Evolutionary conservation across 1,140 invertebrate species (phyloP).

Genomic region (Rhyacophila brunnea): DNA sequence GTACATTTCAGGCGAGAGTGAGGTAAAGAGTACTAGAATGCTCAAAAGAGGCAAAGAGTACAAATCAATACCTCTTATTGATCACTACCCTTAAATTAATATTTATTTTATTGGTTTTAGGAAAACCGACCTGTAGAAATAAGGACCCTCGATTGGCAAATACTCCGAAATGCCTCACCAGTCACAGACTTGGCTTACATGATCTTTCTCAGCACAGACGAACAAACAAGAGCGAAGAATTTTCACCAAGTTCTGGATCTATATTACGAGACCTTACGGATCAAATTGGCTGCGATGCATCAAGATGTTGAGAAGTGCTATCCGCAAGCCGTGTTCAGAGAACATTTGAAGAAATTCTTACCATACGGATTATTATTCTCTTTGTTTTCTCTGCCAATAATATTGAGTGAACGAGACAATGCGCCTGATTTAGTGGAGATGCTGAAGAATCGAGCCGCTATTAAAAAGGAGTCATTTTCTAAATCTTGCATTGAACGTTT

Average conservation of each 20-base stretch:
- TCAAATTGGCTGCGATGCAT: slow-evolving; percentile 43
- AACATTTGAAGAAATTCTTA: slow-evolving; percentile 40
- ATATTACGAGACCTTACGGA: slow-evolving; percentile 55
- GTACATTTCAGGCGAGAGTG: too few species aligned
- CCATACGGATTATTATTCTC: slow-evolving; percentile 41
- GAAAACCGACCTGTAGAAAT: slow-evolving; percentile 40
- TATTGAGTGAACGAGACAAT: slow-evolving; percentile 38
- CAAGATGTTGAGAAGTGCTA: slow-evolving; percentile 47
- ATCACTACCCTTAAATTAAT: too few species aligned
- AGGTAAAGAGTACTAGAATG: too few species aligned
- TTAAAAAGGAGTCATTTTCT: not conserved
- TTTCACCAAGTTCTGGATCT: slow-evolving; percentile 51
- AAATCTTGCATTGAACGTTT: not conserved
- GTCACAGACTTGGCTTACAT: slow-evolving; percentile 59
- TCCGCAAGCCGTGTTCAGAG: slow-evolving; percentile 44
- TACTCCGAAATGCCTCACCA: slow-evolving; percentile 56
- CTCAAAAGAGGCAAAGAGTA: too few species aligned
- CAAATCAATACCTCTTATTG: too few species aligned
- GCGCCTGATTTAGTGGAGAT: slow-evolving; percentile 29
- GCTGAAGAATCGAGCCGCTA: not conserved
- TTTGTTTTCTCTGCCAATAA: slow-evolving; percentile 43
- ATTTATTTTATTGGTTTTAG: slow-evolving; percentile 20
- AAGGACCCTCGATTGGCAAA: slow-evolving; percentile 57
- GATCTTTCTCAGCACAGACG: slow-evolving; percentile 55
- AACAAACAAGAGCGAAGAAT: slow-evolving; percentile 46